A percentile compares a stretch with the other conserved stretches of the same genome.
These are phyloP conservation scores for Pristionchus arcanus DNA, from an alignment of 2,888 invertebrate species.

Conservation along the genomic window DNA sequence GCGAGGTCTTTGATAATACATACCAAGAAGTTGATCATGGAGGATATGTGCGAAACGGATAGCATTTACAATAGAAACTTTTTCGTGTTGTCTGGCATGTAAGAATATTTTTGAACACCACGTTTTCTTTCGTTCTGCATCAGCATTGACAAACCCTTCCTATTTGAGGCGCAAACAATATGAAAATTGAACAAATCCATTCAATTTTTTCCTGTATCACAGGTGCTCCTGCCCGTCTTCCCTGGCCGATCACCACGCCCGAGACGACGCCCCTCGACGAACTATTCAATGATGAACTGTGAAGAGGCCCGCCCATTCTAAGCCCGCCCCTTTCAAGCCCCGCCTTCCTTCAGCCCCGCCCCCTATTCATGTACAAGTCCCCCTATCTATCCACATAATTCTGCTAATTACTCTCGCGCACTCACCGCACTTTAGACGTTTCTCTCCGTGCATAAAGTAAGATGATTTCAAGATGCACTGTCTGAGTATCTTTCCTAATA, in stretches of 20 bases:
- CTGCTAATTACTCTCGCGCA: slow-evolving; percentile 24
- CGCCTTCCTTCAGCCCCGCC: not conserved
- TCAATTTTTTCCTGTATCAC: not conserved
- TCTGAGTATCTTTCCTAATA: too few species aligned
- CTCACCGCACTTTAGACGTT: slow-evolving; percentile 36
- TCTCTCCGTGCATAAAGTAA: slow-evolving; percentile 43
- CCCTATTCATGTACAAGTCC: not conserved
- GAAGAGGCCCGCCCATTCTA: not conserved
- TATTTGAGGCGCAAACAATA: too few species aligned
- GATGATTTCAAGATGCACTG: slow-evolving; percentile 23
- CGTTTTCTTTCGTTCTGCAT: too few species aligned
- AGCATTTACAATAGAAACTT: too few species aligned
- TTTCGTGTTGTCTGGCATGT: too few species aligned
- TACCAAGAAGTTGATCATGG: too few species aligned
- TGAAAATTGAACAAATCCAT: too few species aligned
- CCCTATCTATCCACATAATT: not conserved
- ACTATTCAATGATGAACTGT: not conserved
- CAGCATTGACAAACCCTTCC: too few species aligned
- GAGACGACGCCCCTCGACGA: slow-evolving; percentile 13
- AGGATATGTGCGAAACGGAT: too few species aligned
- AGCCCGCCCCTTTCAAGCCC: not conserved
- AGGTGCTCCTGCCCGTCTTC: slow-evolving; percentile 33
- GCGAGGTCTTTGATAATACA: too few species aligned
- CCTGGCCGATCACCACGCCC: not conserved
- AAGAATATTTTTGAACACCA: too few species aligned